phyloP scores from a whole-genome alignment of 2,113 vertebrate genomes.

The Esox niger region DNA sequence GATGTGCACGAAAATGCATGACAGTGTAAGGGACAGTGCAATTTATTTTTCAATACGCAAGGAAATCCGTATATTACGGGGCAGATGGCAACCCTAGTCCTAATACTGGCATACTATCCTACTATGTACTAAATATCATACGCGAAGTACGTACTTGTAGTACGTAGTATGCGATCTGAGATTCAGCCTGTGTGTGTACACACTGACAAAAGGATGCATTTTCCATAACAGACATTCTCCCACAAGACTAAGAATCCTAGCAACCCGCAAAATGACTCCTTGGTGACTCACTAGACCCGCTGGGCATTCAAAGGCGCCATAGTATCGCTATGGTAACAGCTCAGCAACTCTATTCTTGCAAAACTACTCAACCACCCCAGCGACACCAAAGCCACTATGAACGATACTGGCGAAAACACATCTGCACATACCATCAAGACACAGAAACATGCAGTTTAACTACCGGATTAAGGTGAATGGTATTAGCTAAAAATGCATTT shows the following conservation, averaged over 20 bases:
- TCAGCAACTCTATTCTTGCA: conserved; percentile 23
- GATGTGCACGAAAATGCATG: too few species aligned
- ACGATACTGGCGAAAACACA: not conserved
- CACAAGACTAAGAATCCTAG: conserved; percentile 34
- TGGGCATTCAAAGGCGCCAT: conserved; percentile 40
- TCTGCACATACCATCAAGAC: not conserved
- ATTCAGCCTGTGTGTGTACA: not conserved
- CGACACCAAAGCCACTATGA: conserved; percentile 12
- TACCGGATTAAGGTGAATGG: too few species aligned
- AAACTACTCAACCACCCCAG: conserved; percentile 15
- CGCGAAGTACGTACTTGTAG: too few species aligned
- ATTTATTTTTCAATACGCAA: too few species aligned
- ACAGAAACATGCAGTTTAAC: too few species aligned
- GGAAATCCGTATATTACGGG: too few species aligned
- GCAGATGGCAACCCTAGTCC: too few species aligned
- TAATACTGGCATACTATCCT: too few species aligned
- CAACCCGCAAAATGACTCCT: conserved; percentile 65
- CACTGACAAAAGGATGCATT: conserved; percentile 6
- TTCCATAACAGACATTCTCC: conserved; percentile 47
- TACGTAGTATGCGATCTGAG: too few species aligned
- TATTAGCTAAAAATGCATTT: not conserved
- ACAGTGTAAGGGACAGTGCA: too few species aligned
- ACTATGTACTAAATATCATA: too few species aligned
- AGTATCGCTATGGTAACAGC: conserved; percentile 62
- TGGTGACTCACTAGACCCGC: conserved; percentile 20